A percentile compares a stretch with the other conserved stretches of the same genome.
Evolutionary conservation across 2,888 invertebrate species (phyloP).

Genomic region (Dynastes maya): DNA sequence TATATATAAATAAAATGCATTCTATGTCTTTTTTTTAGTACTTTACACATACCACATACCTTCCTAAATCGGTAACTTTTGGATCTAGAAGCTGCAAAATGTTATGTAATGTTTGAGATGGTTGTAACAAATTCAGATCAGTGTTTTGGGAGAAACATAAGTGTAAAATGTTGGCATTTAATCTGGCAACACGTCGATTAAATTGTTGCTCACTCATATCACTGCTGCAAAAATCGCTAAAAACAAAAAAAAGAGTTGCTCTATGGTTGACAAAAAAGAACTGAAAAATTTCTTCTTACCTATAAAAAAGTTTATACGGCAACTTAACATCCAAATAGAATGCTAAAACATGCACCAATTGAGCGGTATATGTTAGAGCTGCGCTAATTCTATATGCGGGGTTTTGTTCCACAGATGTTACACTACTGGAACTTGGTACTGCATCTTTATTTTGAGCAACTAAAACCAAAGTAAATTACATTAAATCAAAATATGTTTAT

Average conservation of each 20-base stretch:
- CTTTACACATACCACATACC: slow-evolving; percentile 69
- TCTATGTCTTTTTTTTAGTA: not conserved
- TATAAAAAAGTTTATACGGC: slow-evolving; percentile 82
- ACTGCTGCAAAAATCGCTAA: slow-evolving; percentile 86
- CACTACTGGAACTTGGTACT: slow-evolving; percentile 71
- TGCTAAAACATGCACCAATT: slow-evolving; percentile 86
- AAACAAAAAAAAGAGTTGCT: slow-evolving; percentile 58
- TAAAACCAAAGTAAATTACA: slow-evolving; percentile 60
- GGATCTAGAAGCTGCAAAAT: slow-evolving; percentile 80
- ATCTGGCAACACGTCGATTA: slow-evolving; percentile 81
- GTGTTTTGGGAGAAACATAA: slow-evolving; percentile 86
- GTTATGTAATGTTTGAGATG: slow-evolving; percentile 82
- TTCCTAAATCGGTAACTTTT: slow-evolving; percentile 80
- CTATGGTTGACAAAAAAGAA: not conserved
- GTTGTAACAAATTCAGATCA: slow-evolving; percentile 76
- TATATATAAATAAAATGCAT: no score
- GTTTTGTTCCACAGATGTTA: slow-evolving; percentile 76
- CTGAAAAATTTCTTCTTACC: slow-evolving; percentile 68
- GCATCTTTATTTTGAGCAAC: slow-evolving; percentile 75
- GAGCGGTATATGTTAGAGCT: slow-evolving; percentile 89
- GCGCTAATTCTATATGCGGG: slow-evolving; percentile 84
- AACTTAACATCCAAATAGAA: slow-evolving; percentile 87
- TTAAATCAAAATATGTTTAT: not conserved
- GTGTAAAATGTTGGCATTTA: slow-evolving; percentile 86
- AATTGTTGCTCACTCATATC: slow-evolving; percentile 83